Conservation (phyloP, 2,113 vertebrate genomes). For the Strix uralensis region DNA sequence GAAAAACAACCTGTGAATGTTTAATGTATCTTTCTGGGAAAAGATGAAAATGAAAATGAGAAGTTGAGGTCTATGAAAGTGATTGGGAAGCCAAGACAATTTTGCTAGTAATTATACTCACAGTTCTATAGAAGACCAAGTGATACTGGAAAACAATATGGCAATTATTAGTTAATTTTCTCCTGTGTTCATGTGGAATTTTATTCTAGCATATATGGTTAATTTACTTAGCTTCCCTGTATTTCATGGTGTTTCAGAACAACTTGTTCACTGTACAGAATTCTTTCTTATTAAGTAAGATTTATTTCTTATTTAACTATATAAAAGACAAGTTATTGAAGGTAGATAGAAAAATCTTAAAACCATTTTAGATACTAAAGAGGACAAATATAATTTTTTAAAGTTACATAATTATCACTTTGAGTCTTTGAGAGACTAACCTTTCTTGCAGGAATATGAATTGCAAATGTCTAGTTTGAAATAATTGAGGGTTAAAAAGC, state of each 20-base stretch:
- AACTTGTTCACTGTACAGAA: not conserved
- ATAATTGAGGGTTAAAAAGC: not conserved
- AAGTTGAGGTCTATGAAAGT: not conserved
- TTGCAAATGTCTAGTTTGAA: not conserved
- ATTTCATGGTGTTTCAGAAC: not conserved
- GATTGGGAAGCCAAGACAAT: not conserved
- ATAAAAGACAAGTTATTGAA: not conserved
- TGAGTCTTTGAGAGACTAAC: not conserved
- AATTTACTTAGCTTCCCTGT: not conserved
- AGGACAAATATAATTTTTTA: not conserved
- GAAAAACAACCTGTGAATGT: not conserved
- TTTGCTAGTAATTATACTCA: not conserved
- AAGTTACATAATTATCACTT: not conserved
- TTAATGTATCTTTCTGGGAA: not conserved
- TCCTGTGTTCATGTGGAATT: not conserved
- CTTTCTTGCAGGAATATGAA: not conserved
- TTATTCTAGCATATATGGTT: not conserved
- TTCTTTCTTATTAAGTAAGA: not conserved
- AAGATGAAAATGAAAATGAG: not conserved
- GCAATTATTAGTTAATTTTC: not conserved
- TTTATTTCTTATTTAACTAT: not conserved
- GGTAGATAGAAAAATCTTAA: not conserved
- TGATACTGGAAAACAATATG: not conserved
- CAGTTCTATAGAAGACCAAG: not conserved
- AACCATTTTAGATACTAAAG: not conserved